Evolutionary conservation across 2,888 invertebrate genomes (phyloP), one percentile per base, ranked within the genome.

Genomic region (Epirrita christyi): DNA sequence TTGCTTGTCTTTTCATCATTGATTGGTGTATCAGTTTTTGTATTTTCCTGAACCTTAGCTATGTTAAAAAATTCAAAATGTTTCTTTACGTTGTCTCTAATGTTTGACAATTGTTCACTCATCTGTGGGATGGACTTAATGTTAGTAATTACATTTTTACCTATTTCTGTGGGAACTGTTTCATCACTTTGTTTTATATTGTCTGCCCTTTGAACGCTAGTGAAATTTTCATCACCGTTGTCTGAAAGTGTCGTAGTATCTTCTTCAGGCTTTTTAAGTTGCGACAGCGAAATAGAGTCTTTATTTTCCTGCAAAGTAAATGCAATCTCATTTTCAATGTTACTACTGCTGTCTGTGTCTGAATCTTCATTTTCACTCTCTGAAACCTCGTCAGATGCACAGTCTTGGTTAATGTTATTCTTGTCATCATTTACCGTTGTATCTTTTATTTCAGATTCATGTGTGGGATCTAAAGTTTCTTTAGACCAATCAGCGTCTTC

Each of bases 61-160:
- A 11, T 1, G 27, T 11, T 38, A 5, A 81, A 46, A 11, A 69
- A 68, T 47, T 79, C 71, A n/a, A 81, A 55, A 41, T 62, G 75
- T 43, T 66, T 74, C 21, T 66, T 55, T 14, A 80, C 61, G 47
- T 73, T 76, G 42, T 76, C 67, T 64, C 67, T 78, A 0, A 83
- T 55, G 15, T 65, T 59, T 11, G 68, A 61, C 14, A 79, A 46
- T 0, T 58, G 59, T 57, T 72, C 60, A 51, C 61, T 67, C 10
- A 71, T 21, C 15, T 41, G 37, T 34, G 54, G 14, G 7, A 51
- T 29, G 36, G 28, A 4, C 42, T 61, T 55, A 29, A 41, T 42
- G 40, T 42, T n/a, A 6, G 43, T 1, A 37, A 14, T n/a, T 7
- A 21, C 13, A 21, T 32, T 41, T 2, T 53, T 51, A 10, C 10